Evolutionary conservation across 35 echinoderm and acorn worm genomes (phyloP).

Genomic region (Patiria miniata): DNA sequence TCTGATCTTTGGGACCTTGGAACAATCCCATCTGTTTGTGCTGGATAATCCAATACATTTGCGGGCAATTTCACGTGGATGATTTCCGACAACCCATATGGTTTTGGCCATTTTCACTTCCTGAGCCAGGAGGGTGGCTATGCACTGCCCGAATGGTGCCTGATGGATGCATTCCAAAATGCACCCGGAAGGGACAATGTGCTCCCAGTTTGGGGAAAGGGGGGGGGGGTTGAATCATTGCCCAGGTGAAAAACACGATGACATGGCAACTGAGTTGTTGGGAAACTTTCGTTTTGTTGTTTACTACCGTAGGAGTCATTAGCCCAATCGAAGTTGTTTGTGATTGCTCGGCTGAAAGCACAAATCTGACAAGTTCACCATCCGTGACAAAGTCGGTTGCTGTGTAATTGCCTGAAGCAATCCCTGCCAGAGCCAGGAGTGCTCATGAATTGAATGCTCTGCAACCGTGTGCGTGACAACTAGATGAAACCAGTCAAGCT

Average conservation of each 20-base stretch:
- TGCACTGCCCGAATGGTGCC: neutral
- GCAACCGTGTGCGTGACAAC: no score
- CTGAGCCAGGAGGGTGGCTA: neutral
- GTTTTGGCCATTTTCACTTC: neutral
- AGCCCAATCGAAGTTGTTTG: neutral
- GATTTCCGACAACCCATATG: neutral
- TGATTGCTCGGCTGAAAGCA: neutral
- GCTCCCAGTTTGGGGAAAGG: neutral
- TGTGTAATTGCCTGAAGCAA: no score
- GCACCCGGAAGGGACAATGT: neutral
- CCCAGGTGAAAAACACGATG: neutral
- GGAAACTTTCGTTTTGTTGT: neutral
- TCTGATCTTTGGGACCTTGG: slow-evolving; percentile 9
- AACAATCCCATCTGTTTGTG: neutral
- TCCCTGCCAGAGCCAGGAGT: no score
- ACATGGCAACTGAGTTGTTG: neutral
- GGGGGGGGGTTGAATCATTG: neutral
- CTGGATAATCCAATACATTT: slow-evolving; percentile 13
- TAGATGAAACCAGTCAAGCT: no score
- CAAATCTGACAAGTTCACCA: neutral
- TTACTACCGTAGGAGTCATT: neutral
- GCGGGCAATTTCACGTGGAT: neutral
- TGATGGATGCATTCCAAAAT: slow-evolving; percentile 1
- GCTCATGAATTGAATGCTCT: no score
- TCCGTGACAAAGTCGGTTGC: neutral